Evolutionary conservation across 2,797 vertebrate species (phyloP).

Genomic region (Eulemur mongoz): DNA sequence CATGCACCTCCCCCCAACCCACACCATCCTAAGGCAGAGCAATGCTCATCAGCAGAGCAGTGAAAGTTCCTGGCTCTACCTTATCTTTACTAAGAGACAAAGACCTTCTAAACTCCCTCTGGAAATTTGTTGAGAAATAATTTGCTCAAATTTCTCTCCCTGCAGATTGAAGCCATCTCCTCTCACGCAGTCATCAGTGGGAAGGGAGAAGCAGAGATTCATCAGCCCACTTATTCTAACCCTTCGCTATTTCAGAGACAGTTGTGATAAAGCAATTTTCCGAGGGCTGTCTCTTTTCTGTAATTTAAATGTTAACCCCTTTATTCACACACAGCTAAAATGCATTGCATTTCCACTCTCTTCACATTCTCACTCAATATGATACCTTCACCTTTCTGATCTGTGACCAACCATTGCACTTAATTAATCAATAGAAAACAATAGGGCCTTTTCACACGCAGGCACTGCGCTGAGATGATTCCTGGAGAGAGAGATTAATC

Average conservation of each 20-base stretch:
- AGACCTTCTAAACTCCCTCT: background rate
- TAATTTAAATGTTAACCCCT: constrained; percentile 53
- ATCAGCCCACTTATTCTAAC: constrained; percentile 35
- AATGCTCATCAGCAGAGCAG: background rate
- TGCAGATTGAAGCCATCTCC: constrained; percentile 17
- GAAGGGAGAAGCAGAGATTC: constrained; percentile 17
- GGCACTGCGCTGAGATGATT: background rate
- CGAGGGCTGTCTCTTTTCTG: background rate
- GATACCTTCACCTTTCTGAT: background rate
- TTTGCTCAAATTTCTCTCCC: constrained; percentile 58
- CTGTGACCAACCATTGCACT: background rate
- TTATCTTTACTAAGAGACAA: constrained; percentile 36
- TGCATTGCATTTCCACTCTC: background rate
- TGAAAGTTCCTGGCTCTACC: background rate
- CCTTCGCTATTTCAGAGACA: constrained; percentile 27
- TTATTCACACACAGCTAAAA: background rate
- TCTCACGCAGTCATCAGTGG: background rate
- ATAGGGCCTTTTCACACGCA: background rate
- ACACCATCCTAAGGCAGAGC: background rate
- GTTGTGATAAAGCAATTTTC: constrained; percentile 44
- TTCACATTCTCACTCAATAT: background rate
- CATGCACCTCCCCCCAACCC: too few relatives aligned
- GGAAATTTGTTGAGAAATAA: constrained; percentile 42
- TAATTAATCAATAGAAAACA: constrained; percentile 38
- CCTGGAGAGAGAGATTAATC: constrained; percentile 8